Evolutionary conservation across 2,888 invertebrate species (phyloP), one percentile per base, ranked within the genome.

Genomic region (Muscina levida): DNA sequence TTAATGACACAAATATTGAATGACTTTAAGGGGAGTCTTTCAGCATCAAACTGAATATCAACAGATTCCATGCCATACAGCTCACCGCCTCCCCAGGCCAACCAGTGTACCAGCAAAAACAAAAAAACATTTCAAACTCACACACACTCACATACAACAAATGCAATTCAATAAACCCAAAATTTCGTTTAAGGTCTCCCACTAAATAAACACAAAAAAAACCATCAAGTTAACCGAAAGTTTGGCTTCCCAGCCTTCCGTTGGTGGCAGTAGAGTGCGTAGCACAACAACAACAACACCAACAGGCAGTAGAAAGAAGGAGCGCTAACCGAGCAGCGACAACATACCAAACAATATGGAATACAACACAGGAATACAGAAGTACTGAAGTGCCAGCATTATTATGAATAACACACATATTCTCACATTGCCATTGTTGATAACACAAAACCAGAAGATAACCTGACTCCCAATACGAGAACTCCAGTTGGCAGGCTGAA

Each of bases 321-420:
- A 39, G 17, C 42, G 15, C 39, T n/a, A 62, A 39, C 53, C 31
- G 24, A 62, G n/a, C 72, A 71, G 57, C 42, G 11, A 10, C 19
- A 51, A 72, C 51, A 37, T n/a, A 31, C 46, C 44, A 24, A 24
- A 31, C 46, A 70, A 68, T 57, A 59, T 15, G 37, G 17, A 19
- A 39, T 10, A 73, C 65, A 37, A 51, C 26, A 11, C 15, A 66
- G 53, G 48, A 26, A 22, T 17, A 71, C 72, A 68, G 79, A 73
- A 76, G 82, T 82, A 72, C 70, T 68, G 26, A 77, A 82, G 82
- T 82, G 82, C 71, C 81, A 77, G 74, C 48, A 72, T 62, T 75
- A 81, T 77, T 81, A 81, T 75, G 74, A 81, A 81, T 75, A 81
- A 81, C 81, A 81, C 77, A 81, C 77, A 81, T 81, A 77, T 81